Conservation (phyloP, 2,888 invertebrate genomes). For the Cryptocheilus praepositus region DNA sequence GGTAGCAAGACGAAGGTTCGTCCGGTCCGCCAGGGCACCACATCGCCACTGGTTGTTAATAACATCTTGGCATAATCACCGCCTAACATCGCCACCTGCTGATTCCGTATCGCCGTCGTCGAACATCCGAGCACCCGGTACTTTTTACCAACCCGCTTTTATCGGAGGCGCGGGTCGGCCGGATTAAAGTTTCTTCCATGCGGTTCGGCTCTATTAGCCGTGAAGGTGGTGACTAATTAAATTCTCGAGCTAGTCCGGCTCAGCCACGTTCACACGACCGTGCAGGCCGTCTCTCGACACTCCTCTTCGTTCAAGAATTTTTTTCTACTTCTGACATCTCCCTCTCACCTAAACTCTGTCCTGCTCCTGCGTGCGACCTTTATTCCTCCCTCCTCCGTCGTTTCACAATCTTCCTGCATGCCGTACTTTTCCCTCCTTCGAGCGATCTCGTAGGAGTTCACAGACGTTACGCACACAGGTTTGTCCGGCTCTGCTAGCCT, state of each 20-base stretch:
- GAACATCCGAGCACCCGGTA: conserved; percentile 44
- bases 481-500: conserved; percentile 35
- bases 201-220: conserved; percentile 41
- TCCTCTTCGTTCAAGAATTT: neutral
- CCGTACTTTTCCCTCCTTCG: too few relatives aligned
- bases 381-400: too few relatives aligned
- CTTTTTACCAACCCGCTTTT: conserved; percentile 27
- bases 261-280: conserved; percentile 32
- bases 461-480: conserved; percentile 5
- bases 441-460: conserved; percentile 1
- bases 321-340: neutral
- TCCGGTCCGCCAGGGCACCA: conserved; percentile 7
- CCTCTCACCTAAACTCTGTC: too few relatives aligned
- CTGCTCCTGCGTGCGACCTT: too few relatives aligned
- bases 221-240: conserved; percentile 51
- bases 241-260: conserved; percentile 32
- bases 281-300: neutral
- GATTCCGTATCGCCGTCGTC: conserved; percentile 45
- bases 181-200: conserved; percentile 46
- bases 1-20: neutral
- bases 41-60: conserved; percentile 12
- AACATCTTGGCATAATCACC: conserved; percentile 34
- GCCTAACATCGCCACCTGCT: conserved; percentile 51
- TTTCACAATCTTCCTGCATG: too few relatives aligned
- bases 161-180: conserved; percentile 43